Conservation (phyloP, 2,888 invertebrate species). For the Geophilus truncorum region DNA sequence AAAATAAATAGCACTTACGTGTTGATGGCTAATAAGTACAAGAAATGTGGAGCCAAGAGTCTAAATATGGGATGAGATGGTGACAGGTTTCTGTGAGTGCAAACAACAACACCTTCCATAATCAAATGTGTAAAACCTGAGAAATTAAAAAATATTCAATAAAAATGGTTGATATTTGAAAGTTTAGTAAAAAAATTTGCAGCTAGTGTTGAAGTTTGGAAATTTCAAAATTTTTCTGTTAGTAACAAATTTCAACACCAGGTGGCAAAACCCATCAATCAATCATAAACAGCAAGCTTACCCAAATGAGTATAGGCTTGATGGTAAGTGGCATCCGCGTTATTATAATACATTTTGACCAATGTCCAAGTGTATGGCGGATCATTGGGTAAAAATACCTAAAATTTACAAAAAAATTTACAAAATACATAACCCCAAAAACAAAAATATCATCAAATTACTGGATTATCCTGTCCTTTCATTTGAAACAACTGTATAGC, state of each 20-base stretch:
- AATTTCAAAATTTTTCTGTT: too few relatives aligned
- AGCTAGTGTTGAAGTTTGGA: too few relatives aligned
- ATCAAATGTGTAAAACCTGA: slow-evolving; percentile 51
- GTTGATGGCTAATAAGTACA: slow-evolving; percentile 51
- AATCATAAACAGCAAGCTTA: slow-evolving; percentile 34
- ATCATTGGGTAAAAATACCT: slow-evolving; percentile 50
- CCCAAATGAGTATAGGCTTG: slow-evolving; percentile 48
- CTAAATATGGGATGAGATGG: slow-evolving; percentile 52
- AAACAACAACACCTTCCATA: slow-evolving; percentile 51
- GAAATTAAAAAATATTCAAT: not conserved
- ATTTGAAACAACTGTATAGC: slow-evolving; percentile 52
- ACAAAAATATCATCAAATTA: slow-evolving; percentile 37
- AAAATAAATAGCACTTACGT: slow-evolving; percentile 43
- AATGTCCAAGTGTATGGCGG: slow-evolving; percentile 47
- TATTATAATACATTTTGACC: slow-evolving; percentile 51
- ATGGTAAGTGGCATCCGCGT: slow-evolving; percentile 48
- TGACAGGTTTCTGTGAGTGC: slow-evolving; percentile 50
- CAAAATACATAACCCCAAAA: not conserved
- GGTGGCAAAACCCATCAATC: not conserved
- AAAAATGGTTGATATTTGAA: too few relatives aligned
- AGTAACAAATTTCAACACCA: not conserved
- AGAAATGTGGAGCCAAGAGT: slow-evolving; percentile 52
- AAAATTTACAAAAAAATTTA: slow-evolving; percentile 33
- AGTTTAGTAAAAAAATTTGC: too few relatives aligned
- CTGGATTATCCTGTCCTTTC: slow-evolving; percentile 49